Evolutionary conservation across 2,888 invertebrate species (phyloP).

Genomic region (Ormia ochracea): DNA sequence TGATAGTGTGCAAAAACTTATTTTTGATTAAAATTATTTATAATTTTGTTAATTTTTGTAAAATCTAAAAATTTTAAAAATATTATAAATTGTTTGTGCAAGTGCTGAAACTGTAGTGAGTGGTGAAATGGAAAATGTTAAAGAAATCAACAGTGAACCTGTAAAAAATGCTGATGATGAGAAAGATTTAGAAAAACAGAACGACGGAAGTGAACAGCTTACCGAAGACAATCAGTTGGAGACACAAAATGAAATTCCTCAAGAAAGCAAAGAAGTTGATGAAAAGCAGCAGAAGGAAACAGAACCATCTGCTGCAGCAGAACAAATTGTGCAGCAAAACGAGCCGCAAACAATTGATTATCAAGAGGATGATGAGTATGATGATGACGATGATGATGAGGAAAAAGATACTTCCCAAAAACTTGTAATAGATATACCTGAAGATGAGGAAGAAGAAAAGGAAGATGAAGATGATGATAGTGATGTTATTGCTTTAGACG

Average conservation of each 20-base stretch:
- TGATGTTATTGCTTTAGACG: slow-evolving; percentile 28
- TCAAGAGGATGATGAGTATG: slow-evolving; percentile 33
- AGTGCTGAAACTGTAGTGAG: too few relatives aligned
- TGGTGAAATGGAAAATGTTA: slow-evolving; percentile 30
- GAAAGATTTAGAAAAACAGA: slow-evolving; percentile 11
- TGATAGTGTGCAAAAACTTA: slow-evolving; percentile 15
- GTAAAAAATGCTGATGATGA: not conserved
- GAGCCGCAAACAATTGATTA: not conserved
- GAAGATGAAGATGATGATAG: slow-evolving; percentile 37
- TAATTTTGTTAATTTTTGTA: not conserved
- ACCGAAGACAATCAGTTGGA: not conserved
- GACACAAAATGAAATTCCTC: not conserved
- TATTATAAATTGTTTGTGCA: not conserved
- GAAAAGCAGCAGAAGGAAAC: slow-evolving; percentile 10
- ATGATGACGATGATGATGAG: slow-evolving; percentile 49
- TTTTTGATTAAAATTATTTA: not conserved
- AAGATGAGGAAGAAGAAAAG: slow-evolving; percentile 46
- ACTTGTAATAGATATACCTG: slow-evolving; percentile 54
- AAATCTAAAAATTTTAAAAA: not conserved
- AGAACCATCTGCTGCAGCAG: too few relatives aligned
- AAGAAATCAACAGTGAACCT: not conserved
- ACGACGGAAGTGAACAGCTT: not conserved
- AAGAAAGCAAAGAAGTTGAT: slow-evolving; percentile 8
- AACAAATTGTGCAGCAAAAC: not conserved
- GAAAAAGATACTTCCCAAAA: slow-evolving; percentile 58